phyloP scores from a whole-genome alignment of 2,888 invertebrate species.

The Trissonchulus sp. region DNA sequence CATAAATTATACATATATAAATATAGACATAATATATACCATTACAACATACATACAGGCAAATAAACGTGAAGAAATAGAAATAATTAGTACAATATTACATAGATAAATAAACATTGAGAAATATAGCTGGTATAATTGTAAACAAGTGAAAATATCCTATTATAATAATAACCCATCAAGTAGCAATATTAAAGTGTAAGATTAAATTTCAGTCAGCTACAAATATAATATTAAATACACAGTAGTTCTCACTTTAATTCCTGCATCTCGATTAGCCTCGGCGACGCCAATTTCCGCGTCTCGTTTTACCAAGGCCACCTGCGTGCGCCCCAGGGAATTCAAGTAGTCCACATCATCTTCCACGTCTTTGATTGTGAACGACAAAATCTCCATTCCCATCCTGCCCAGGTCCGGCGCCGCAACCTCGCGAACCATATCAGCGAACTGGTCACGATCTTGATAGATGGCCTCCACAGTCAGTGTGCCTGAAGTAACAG shows the following conservation, averaged over 20 bases:
- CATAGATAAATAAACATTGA: no score
- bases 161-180: no score
- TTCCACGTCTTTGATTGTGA: conserved; percentile 86
- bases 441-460: conserved; percentile 96
- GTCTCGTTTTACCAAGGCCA: conserved; percentile 80
- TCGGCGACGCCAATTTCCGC: conserved; percentile 83
- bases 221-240: no score
- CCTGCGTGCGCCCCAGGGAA: conserved; percentile 55
- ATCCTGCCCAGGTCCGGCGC: conserved; percentile 97
- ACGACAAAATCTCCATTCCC: conserved; percentile 88
- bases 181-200: no score
- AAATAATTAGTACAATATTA: not conserved
- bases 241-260: conserved; percentile 66
- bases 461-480: conserved; percentile 96
- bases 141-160: no score
- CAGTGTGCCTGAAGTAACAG: conserved; percentile 71
- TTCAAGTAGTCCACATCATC: conserved; percentile 68
- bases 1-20: no score
- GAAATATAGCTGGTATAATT: no score
- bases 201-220: no score
- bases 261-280: conserved; percentile 90
- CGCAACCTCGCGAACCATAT: conserved; percentile 89
- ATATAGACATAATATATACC: no score
- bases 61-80: no score
- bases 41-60: no score